phyloP scores from a whole-genome alignment of 2,797 vertebrate genomes.

The Ctenosaura bakeri region DNA sequence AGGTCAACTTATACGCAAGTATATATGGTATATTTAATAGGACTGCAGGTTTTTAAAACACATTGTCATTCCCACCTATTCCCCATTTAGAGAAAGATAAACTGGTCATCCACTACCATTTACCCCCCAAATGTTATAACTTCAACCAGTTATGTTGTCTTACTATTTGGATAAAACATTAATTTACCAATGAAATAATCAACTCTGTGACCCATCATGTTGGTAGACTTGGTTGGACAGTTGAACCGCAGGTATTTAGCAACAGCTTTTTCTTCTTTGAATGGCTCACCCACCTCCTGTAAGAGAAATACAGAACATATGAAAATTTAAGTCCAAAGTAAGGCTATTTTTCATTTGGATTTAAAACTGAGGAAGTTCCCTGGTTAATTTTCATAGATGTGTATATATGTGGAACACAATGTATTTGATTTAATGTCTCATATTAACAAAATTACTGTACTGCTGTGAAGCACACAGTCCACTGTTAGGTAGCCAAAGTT shows the following conservation, averaged over 20 bases:
- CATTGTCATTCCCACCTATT: background rate
- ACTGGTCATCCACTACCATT: background rate
- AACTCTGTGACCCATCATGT: conserved; percentile 98
- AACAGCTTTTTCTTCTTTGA: conserved; percentile 98
- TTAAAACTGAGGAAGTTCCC: background rate
- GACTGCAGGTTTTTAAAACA: background rate
- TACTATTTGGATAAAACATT: conserved; percentile 1
- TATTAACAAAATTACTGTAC: background rate
- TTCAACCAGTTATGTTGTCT: background rate
- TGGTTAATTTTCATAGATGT: background rate
- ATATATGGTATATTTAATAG: background rate
- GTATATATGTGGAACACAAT: background rate
- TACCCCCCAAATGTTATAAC: background rate
- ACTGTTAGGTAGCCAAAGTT: background rate
- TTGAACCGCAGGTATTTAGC: conserved; percentile 98
- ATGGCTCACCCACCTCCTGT: conserved; percentile 96
- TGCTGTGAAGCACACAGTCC: conserved; percentile 16
- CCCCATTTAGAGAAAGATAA: background rate
- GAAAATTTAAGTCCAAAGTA: background rate
- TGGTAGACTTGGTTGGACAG: conserved; percentile 97
- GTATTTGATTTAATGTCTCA: background rate
- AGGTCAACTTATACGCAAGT: background rate
- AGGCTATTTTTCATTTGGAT: background rate
- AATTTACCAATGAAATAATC: conserved; percentile 96
- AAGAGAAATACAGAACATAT: conserved; percentile 67